Percentiles rank a stretch among this genome's conserved stretches.
Conservation (phyloP, 1,140 invertebrate species). For the Brachionus manjavacas region DNA sequence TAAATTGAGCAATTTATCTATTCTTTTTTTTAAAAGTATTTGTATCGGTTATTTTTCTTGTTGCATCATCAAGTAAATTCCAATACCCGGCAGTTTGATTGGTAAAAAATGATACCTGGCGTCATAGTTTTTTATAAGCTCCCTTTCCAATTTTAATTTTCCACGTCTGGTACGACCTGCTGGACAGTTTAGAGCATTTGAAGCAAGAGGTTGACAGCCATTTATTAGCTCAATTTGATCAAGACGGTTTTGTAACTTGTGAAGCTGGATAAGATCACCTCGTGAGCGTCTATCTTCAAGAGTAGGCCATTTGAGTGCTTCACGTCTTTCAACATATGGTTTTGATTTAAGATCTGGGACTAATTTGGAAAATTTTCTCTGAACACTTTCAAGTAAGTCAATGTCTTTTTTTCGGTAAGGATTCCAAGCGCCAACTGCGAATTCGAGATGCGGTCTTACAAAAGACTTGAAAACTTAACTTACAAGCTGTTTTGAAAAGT, state of each 20-base stretch:
- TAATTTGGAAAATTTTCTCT: slow-evolving; percentile 2
- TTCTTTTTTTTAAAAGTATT: neutral
- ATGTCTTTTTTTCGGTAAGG: slow-evolving; percentile 7
- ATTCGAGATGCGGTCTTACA: slow-evolving; percentile 4
- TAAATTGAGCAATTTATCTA: neutral
- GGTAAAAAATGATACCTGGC: neutral
- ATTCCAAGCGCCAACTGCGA: neutral
- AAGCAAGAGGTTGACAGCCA: neutral
- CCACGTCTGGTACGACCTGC: neutral
- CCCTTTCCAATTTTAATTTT: neutral
- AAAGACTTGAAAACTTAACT: neutral
- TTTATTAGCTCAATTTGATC: neutral
- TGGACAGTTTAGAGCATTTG: neutral
- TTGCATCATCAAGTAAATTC: neutral
- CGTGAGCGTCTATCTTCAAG: neutral
- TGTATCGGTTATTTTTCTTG: neutral
- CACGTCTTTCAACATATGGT: neutral
- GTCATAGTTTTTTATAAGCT: neutral
- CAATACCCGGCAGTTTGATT: neutral
- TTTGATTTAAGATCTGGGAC: neutral
- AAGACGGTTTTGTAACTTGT: neutral
- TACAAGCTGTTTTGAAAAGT: neutral
- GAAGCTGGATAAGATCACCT: neutral
- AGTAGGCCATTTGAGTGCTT: neutral
- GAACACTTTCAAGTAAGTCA: neutral